Conservation (phyloP, 2,797 vertebrate genomes). For the Poeciliopsis infans region DNA sequence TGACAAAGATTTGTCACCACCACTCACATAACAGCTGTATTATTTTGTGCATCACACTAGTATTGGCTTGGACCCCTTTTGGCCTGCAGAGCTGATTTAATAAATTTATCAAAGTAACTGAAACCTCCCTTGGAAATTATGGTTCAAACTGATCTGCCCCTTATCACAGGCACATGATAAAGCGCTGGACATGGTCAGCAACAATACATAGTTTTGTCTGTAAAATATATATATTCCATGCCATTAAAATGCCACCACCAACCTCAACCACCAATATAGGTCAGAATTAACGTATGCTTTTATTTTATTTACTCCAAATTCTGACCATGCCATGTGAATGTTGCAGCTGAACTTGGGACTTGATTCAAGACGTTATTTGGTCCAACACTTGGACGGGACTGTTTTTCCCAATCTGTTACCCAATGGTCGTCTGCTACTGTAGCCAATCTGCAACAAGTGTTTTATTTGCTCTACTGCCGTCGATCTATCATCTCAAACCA, state of each 20-base stretch:
- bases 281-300: background rate
- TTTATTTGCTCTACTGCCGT: background rate
- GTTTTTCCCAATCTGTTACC: background rate
- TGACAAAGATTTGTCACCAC: conserved; percentile 16
- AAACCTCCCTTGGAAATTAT: background rate
- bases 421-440: background rate
- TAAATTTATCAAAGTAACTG: background rate
- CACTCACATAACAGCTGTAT: conserved; percentile 21
- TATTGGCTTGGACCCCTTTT: background rate
- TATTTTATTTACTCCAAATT: background rate
- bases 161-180: background rate
- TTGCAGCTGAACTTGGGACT: background rate
- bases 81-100: background rate
- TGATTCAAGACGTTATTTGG: background rate
- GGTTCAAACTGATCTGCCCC: background rate
- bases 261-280: background rate
- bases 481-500: background rate
- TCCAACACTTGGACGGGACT: background rate
- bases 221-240: background rate
- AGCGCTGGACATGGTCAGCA: background rate
- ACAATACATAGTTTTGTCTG: background rate
- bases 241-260: background rate
- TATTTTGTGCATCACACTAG: conserved; percentile 1
- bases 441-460: background rate
- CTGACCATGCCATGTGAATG: background rate